A percentile compares a stretch with the other conserved stretches of the same genome.
These are phyloP conservation scores for Coreius guichenoti DNA, from an alignment of 2,797 vertebrate genomes.

Conservation along the genomic window DNA sequence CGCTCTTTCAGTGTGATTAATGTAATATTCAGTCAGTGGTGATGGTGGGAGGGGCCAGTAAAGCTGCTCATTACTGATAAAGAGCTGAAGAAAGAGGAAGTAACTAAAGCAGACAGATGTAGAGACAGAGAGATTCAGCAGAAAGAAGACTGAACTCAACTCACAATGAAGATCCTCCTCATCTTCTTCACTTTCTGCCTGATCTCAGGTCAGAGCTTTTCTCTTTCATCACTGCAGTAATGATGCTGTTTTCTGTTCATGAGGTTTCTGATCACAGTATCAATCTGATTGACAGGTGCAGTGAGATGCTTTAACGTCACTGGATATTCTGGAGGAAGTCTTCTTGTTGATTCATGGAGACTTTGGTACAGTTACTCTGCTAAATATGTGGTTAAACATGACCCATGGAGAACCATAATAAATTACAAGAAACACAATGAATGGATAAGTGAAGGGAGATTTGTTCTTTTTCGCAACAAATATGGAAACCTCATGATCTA, in stretches of 20 bases:
- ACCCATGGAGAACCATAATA: background rate
- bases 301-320: background rate
- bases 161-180: slow-evolving; percentile 34
- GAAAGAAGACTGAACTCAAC: background rate
- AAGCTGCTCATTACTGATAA: slow-evolving; percentile 22
- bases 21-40: background rate
- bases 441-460: background rate
- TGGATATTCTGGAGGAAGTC: slow-evolving; percentile 13
- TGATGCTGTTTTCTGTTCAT: slow-evolving; percentile 17
- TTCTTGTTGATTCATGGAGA: background rate
- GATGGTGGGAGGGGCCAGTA: background rate
- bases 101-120: slow-evolving; percentile 4
- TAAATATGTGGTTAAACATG: background rate
- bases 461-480: background rate
- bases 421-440: background rate
- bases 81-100: slow-evolving; percentile 12
- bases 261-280: slow-evolving; percentile 15
- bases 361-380: background rate
- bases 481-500: background rate
- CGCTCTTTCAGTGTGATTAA: slow-evolving; percentile 8
- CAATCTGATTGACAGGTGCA: slow-evolving; percentile 11
- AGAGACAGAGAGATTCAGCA: slow-evolving; percentile 2
- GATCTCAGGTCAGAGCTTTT: slow-evolving; percentile 37
- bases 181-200: slow-evolving; percentile 17
- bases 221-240: slow-evolving; percentile 27